Conservation (phyloP, 2,888 invertebrate species). For the Hypercompe scribonia region DNA sequence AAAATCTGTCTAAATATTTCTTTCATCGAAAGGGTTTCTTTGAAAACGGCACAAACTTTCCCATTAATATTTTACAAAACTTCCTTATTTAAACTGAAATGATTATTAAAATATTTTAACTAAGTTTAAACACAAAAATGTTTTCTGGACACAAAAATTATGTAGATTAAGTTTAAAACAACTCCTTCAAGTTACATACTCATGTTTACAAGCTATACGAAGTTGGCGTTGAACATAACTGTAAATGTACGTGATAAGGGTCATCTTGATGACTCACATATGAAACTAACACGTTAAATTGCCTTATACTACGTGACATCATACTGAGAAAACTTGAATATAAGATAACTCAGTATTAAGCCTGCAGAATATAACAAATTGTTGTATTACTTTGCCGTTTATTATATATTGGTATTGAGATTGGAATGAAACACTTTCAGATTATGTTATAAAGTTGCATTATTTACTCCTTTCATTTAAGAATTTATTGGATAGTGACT, state of each 20-base stretch:
- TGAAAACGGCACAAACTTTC: constrained; percentile 45
- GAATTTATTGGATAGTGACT: not conserved
- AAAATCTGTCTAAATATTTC: constrained; percentile 49
- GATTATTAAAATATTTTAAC: not conserved
- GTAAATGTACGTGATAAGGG: constrained; percentile 72
- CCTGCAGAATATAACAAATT: constrained; percentile 22
- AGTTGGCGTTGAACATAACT: constrained; percentile 54
- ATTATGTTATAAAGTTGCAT: not conserved
- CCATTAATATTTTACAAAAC: constrained; percentile 54
- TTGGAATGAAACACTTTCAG: not conserved
- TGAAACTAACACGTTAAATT: constrained; percentile 64
- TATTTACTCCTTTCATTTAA: not conserved
- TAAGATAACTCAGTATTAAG: constrained; percentile 20
- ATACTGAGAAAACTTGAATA: constrained; percentile 57
- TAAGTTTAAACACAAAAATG: not conserved
- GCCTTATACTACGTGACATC: constrained; percentile 71
- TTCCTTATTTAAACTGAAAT: constrained; percentile 60
- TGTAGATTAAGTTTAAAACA: constrained; percentile 8
- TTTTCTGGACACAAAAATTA: not conserved
- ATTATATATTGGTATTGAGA: not conserved
- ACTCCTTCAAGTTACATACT: constrained; percentile 31
- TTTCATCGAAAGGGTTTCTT: constrained; percentile 49
- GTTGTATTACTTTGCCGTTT: constrained; percentile 29
- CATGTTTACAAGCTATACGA: constrained; percentile 27
- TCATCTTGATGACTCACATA: constrained; percentile 74